Evolutionary conservation across 2,888 invertebrate genomes (phyloP), one percentile per base, ranked within the genome.

Genomic region (Dorcus hopei): DNA sequence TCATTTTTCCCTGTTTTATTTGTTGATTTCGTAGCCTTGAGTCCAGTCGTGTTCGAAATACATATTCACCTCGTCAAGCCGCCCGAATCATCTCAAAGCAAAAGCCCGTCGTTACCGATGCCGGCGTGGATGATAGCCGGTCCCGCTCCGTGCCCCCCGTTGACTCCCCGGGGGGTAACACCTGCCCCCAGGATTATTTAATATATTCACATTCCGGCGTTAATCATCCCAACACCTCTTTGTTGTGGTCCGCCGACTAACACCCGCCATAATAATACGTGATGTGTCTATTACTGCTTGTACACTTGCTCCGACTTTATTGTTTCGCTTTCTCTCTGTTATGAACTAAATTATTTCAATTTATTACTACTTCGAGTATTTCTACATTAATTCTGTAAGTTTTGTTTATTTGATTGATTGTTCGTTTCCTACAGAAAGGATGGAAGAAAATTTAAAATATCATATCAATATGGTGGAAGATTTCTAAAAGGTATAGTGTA

Each of bases 181-280:
- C 73, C 74, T 74, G 73, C 74, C 73, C 73, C 71, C 69, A 65
- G 69, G 73, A 75, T 74, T 75, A 76, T 76, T 77, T 75, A 77
- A 77, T 76, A 73, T 75, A 75, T 76, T 76, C 77, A 76, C 73
- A 73, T 73, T 70, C 74, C 74, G 74, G 72, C 74, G 76, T 77
- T 78, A 77, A 78, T 78, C 78, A 77, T 76, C 70, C 74, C 74
- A 74, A 76, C 68, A 69, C 68, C 68, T 68, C 52, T 57, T 69
- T 69, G 68, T 67, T 61, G 54, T 47, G 52, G 19, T 14, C 42
- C 23, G 61, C 50, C 48, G 59, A 64, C 65, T 61, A 61, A 61
- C 63, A 60, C 57, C 62, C 63, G 60, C 64, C 64, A 64, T 56
- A 63, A 58, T 60, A 58, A 54, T 54, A 55, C 45, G 6, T 45